Conservation (phyloP, 2,888 invertebrate genomes). For the Chrysomela aeneicollis region DNA sequence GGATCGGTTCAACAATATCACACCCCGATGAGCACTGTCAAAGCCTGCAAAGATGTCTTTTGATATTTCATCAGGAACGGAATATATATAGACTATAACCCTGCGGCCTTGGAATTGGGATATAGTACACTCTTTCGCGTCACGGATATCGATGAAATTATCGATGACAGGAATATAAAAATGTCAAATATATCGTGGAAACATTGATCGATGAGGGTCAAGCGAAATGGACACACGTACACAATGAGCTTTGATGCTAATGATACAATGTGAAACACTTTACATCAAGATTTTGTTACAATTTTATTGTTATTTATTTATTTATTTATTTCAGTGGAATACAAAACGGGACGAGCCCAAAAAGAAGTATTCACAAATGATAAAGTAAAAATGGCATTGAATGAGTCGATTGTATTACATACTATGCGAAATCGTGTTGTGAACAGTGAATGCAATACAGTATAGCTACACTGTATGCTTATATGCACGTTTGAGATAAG, state of each 20-base stretch:
- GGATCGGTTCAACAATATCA: conserved; percentile 57
- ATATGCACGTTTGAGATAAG: no score
- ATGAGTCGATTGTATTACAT: no score
- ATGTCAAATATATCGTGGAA: conserved; percentile 52
- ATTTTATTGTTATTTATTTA: no score
- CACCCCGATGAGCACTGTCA: conserved; percentile 58
- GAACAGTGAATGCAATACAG: no score
- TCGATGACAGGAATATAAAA: conserved; percentile 47
- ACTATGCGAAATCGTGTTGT: no score
- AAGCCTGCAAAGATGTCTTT: conserved; percentile 58
- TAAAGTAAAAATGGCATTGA: no score
- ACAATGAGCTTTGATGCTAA: neutral
- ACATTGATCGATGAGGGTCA: conserved; percentile 47
- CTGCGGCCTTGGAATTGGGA: conserved; percentile 24
- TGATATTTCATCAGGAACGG: conserved; percentile 56
- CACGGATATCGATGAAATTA: conserved; percentile 26
- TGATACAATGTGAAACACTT: no score
- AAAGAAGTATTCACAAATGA: no score
- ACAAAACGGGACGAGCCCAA: no score
- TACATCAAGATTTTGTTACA: no score
- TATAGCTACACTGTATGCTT: no score
- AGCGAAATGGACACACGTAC: neutral
- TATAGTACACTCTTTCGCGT: conserved; percentile 24
- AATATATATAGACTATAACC: conserved; percentile 51
- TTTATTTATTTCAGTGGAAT: no score